Base-by-base conservation (phyloP, 2,888 invertebrate species). In the Thera britannica region DNA sequence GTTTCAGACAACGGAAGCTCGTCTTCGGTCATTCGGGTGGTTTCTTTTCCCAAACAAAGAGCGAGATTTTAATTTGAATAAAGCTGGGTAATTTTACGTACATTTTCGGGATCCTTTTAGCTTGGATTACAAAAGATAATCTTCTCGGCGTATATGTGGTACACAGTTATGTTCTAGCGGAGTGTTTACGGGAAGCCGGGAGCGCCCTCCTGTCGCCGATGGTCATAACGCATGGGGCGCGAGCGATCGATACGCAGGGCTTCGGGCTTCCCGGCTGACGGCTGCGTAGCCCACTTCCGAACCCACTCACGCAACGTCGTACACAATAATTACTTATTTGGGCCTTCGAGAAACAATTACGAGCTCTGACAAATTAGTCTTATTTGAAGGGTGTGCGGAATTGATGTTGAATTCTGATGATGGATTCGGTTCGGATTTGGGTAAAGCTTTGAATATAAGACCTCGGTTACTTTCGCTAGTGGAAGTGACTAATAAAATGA, bases 191-290 rank as follows among this genome's bases (percentile, higher is more conserved):
- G 83, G 83, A 83, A 86, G 83, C 79, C 84, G 82, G 84, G 85
- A 86, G 88, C 90, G 90, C 89, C 91, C 91, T 87, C 83, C 84
- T 89, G 92, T 90, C 91, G 92, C 89, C 92, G 87, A 84, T 90
- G 90, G 90, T 82, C 90, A 88, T 86, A 66, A 62, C 85, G 87
- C 84, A 88, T 89, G 90, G 90, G 91, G 90, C 83, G 90, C 84
- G 72, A 77, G 78, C 90, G 91, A 92, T 92, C 92, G 87, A 93
- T 93, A 93, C 86, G 78, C 83, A 87, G 89, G 92, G 89, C 88
- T 92, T 92, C 90, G 91, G 72, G 68, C 81, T 79, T 79, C 77
- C 79, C 80, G 76, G 72, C 77, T 75, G 78, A 75, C 78, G 79
- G 74, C 79, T 83, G 81, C 82, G 84, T 75, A 77, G 75, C 74